Percentiles rank a stretch among this genome's conserved stretches.
Conservation (phyloP, 2,113 vertebrate species). For the Bubalus kerabau region DNA sequence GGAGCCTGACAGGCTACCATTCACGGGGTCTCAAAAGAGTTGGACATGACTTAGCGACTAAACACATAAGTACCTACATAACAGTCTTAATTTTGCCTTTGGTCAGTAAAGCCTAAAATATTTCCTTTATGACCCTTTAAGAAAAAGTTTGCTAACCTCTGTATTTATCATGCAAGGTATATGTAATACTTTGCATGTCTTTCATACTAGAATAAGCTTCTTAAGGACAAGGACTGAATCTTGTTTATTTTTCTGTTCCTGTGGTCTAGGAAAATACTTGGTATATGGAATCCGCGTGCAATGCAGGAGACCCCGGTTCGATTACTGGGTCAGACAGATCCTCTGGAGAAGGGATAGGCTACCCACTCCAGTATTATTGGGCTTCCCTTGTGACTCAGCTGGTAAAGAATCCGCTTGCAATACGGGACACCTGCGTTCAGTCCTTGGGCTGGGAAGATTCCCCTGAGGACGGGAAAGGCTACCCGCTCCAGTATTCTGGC, state of each 20-base stretch:
- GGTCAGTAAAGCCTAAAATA: background rate
- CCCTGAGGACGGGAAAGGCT: background rate
- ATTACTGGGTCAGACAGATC: background rate
- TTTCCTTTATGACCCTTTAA: background rate
- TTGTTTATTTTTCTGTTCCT: background rate
- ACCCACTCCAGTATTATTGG: background rate
- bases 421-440: background rate
- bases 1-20: background rate
- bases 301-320: background rate
- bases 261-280: background rate
- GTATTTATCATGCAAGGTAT: background rate
- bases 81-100: background rate
- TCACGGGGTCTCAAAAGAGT: background rate
- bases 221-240: background rate
- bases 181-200: background rate
- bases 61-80: background rate
- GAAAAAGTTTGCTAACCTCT: background rate
- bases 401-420: background rate
- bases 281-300: background rate
- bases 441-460: background rate
- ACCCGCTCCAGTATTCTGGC: background rate
- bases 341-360: background rate
- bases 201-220: background rate
- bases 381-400: background rate
- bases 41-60: background rate